Base-by-base conservation (phyloP, 2,113 vertebrate genomes). In the Myrmecobius fasciatus region DNA sequence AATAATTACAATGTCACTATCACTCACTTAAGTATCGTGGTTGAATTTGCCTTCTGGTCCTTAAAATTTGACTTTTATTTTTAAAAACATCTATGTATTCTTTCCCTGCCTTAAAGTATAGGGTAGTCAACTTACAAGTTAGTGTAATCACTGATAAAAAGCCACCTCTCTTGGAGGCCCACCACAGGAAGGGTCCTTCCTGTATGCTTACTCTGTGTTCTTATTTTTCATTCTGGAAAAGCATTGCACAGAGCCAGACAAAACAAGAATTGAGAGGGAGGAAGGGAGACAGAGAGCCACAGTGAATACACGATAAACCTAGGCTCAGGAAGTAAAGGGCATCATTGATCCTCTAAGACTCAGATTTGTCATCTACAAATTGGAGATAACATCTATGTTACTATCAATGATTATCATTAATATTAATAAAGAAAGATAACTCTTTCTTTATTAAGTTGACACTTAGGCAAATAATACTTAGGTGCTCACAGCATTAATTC, bases 401-500 rank as follows among this genome's bases (percentile, higher is more conserved):
- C 2, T 10, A 6, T 0, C 46, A 9, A 3, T 11, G 26, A 3
- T 36, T 47, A 3, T 31, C 28, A 60, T 36, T 67, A 67, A 17
- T 36, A 67, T n/a, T 46, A 49, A 24, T n/a, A n/a, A 83, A 90
- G 6, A 25, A 47, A 89, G 53, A 51, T 48, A 48, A n/a, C n/a
- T n/a, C n/a, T n/a, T n/a, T n/a, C n/a, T n/a, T n/a, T n/a, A n/a
- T n/a, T n/a, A n/a, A n/a, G n/a, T n/a, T n/a, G 0, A 91, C 25
- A 75, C 1, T 2, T 1, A 90, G 22, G 43, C 91, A 92, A 83
- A 36, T 43, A 20, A 83, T 22, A n/a, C 43, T 83, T 83, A 22
- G 0, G 46, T 83, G 99, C 99, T 99, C 96, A 99, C 99, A 36
- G 99, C 99, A 46, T 99, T 99, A 98, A 99, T 99, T 92, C 99